phyloP scores from a whole-genome alignment of 1,140 invertebrate species.

The Neomicropteryx cornuta region DNA sequence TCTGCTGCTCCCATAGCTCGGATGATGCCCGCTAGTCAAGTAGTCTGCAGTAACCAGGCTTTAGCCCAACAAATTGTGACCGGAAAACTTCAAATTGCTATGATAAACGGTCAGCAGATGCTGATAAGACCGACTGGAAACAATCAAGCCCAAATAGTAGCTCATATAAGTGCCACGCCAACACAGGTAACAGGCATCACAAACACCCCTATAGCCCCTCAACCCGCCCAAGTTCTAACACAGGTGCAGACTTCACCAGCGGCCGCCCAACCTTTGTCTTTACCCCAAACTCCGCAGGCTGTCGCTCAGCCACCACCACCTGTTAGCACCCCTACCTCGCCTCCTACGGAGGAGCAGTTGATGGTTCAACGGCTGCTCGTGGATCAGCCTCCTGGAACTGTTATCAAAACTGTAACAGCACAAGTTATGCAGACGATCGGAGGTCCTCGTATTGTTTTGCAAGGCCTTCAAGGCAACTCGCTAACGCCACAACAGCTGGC shows the following conservation, averaged over 20 bases:
- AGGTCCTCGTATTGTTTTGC: conserved; percentile 72
- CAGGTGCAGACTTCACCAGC: conserved; percentile 13
- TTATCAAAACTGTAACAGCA: conserved; percentile 77
- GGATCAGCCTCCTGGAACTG: conserved; percentile 70
- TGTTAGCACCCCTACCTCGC: conserved; percentile 15
- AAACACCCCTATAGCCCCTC: conserved; percentile 10
- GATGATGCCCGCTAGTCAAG: conserved; percentile 43
- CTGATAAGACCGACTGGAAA: conserved; percentile 59
- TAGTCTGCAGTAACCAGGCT: conserved; percentile 62
- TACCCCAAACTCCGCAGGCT: conserved; percentile 13
- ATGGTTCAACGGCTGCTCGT: conserved; percentile 60
- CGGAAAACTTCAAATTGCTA: conserved; percentile 71
- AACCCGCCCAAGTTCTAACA: conserved; percentile 15
- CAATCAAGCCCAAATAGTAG: conserved; percentile 57
- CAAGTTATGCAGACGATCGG: conserved; percentile 71
- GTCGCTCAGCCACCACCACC: conserved; percentile 14
- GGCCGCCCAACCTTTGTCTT: conserved; percentile 9
- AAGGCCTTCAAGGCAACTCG: conserved; percentile 69
- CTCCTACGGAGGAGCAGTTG: conserved; percentile 37
- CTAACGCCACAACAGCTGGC: conserved; percentile 69
- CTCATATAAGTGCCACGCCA: conserved; percentile 39
- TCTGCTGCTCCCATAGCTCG: no score
- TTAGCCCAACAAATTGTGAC: conserved; percentile 64
- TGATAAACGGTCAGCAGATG: conserved; percentile 73
- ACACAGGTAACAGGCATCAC: conserved; percentile 16